Percentiles rank a stretch among this genome's conserved stretches.
phyloP scores from a whole-genome alignment of 2,797 vertebrate species.

The Oreortyx pictus region DNA sequence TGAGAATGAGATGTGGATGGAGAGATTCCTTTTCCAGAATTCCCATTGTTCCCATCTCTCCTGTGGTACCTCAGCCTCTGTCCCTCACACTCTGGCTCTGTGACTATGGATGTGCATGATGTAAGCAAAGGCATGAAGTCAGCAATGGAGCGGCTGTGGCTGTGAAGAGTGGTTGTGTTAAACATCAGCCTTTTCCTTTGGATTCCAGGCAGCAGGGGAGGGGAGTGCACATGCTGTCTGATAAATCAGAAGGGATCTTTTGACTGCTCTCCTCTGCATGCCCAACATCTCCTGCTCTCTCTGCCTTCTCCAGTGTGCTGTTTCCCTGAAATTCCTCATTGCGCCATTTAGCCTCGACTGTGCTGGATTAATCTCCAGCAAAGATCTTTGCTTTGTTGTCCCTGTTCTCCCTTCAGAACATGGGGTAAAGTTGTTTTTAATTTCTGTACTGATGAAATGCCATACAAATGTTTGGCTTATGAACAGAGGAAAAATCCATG shows the following conservation, averaged over 20 bases:
- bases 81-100: background rate
- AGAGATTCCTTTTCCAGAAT: background rate
- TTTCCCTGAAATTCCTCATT: background rate
- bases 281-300: background rate
- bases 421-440: background rate
- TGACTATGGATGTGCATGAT: background rate
- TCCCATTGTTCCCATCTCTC: background rate
- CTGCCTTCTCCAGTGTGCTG: background rate
- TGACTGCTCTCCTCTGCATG: background rate
- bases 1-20: fast-evolving
- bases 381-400: background rate
- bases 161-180: background rate
- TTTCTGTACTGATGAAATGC: background rate
- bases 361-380: background rate
- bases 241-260: background rate
- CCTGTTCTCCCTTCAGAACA: background rate
- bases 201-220: background rate
- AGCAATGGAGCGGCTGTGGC: background rate
- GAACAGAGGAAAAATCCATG: background rate
- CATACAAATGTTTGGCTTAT: background rate
- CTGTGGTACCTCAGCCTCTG: background rate
- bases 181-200: background rate
- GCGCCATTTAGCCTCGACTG: background rate
- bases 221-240: conserved; percentile 1
- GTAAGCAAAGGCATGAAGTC: background rate